Evolutionary conservation across 2,888 invertebrate genomes (phyloP).

Genomic region (Heteromyza rotundicornis): DNA sequence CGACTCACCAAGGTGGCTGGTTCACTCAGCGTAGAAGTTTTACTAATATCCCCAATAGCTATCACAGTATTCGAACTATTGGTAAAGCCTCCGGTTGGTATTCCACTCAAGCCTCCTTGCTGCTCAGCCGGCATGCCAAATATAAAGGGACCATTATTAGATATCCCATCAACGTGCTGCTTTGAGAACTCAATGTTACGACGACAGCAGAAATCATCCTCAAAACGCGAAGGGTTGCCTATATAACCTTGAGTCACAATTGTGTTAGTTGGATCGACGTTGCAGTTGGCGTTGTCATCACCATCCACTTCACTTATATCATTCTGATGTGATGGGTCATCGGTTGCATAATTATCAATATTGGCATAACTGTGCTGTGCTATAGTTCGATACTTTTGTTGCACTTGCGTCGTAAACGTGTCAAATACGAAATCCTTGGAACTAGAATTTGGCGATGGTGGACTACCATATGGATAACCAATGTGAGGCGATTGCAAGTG

Average conservation of each 20-base stretch:
- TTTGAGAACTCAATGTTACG: conserved; percentile 43
- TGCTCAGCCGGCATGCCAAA: conserved; percentile 66
- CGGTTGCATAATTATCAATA: conserved; percentile 12
- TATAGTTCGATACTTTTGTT: conserved; percentile 13
- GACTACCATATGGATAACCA: conserved; percentile 61
- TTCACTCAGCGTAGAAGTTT: conserved; percentile 40
- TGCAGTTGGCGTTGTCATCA: conserved; percentile 12
- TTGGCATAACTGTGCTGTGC: conserved; percentile 31
- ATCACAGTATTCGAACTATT: conserved; percentile 41
- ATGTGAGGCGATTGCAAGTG: conserved; percentile 58
- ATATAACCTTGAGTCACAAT: conserved; percentile 28
- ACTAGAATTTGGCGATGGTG: conserved; percentile 57
- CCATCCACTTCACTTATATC: conserved; percentile 21
- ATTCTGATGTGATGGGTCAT: background rate
- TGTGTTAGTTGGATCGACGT: conserved; percentile 8
- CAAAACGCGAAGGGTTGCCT: conserved; percentile 52
- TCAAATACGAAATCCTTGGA: conserved; percentile 57
- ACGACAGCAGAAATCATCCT: conserved; percentile 57
- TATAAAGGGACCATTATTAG: conserved; percentile 66
- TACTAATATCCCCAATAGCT: conserved; percentile 34
- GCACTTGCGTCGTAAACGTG: conserved; percentile 28
- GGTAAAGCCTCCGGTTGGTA: conserved; percentile 39
- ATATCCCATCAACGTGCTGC: conserved; percentile 4
- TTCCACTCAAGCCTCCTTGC: conserved; percentile 35
- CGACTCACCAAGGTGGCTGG: conserved; percentile 44